phyloP scores from a whole-genome alignment of 2,797 vertebrate species.

The Smutsia temminckii region DNA sequence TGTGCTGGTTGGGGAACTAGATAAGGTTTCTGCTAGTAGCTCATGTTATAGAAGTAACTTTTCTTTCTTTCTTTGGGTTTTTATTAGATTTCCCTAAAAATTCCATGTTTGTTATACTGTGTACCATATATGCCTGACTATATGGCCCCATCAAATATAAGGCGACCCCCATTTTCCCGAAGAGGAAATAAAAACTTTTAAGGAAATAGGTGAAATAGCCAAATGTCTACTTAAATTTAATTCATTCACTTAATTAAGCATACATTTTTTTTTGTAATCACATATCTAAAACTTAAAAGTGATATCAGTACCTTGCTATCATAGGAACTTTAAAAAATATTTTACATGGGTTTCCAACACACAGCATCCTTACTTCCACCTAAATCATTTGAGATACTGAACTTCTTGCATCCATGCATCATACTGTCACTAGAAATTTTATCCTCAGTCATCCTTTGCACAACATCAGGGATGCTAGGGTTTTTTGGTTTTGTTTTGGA shows the following conservation, averaged over 20 bases:
- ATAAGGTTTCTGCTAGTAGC: conserved; percentile 25
- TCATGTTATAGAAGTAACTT: conserved; percentile 2
- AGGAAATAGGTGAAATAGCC: background rate
- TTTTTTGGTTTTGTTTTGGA: background rate
- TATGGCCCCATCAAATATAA: background rate
- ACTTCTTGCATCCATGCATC: background rate
- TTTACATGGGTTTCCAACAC: background rate
- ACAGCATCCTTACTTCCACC: background rate
- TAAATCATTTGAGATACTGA: background rate
- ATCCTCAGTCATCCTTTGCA: background rate
- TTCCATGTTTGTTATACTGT: background rate
- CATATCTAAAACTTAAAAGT: background rate
- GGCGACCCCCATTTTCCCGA: background rate
- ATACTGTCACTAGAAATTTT: background rate
- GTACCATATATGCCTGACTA: background rate
- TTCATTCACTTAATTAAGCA: background rate
- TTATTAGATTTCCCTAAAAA: background rate
- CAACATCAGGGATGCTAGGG: background rate
- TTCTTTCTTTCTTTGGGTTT: conserved; percentile 19
- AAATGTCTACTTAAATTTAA: background rate
- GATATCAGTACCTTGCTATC: background rate
- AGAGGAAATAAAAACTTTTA: conserved; percentile 10
- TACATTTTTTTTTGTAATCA: background rate
- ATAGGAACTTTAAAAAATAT: background rate
- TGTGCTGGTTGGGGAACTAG: background rate